Base-by-base conservation (phyloP, 2,888 invertebrate species). In the Trypoxylon attenuatum region DNA sequence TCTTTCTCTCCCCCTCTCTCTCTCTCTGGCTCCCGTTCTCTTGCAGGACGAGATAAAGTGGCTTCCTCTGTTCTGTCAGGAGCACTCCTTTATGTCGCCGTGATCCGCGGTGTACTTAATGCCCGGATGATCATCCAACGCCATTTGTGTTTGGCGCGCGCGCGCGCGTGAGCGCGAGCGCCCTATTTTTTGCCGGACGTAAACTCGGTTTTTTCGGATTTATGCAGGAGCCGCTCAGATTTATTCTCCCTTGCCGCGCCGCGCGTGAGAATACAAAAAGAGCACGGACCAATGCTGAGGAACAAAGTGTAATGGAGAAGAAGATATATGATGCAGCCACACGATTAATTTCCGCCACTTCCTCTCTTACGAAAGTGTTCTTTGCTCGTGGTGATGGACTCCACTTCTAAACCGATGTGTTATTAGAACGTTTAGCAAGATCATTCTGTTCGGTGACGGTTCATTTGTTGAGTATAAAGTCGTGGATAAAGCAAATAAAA, bases 51-150 rank as follows among this genome's bases (percentile, higher is more conserved):
- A n/a, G n/a, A n/a, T n/a, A n/a, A n/a, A n/a, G n/a, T n/a, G n/a
- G n/a, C 46, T 47, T 54, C 39, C 15, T 45, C 38, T 53, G 63
- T 59, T 59, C 53, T n/a, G 16, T 29, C 18, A 8, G 15, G 47
- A 23, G 29, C 29, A 8, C 29, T 25, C 42, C 19, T 54, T 49
- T 59, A 55, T n/a, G 10, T 29, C 13, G 18, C 25, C 33, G 8
- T 21, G 29, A 10, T 10, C 13, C n/a, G n/a, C 33, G 21, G 16
- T 42, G 10, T 42, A 10, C 42, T 42, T 16, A 42, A 42, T 42
- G 42, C 21, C 13, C 42, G 4, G n/a, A 4, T 16, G 42, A 33
- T 33, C 33, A 13, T 10, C 33, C 4, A 33, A 8, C 33, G 8
- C n/a, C 33, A 33, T 33, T 33, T 33, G 33, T 33, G 8, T 5